Base-by-base conservation (phyloP, 2,113 vertebrate species). In the Pterocles gutturalis region DNA sequence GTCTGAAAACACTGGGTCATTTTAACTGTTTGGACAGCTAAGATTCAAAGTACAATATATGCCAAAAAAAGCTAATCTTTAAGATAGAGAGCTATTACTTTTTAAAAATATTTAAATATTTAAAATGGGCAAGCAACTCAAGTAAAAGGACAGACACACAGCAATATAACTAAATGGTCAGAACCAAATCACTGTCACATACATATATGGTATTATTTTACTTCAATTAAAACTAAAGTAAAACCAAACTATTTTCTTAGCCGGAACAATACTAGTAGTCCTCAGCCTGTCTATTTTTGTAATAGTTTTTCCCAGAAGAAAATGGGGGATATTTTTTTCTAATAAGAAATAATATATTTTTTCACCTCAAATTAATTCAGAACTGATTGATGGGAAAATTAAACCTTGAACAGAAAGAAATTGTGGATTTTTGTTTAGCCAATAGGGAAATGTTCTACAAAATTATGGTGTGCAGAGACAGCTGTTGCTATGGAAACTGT, bases 351-450 rank as follows among this genome's bases (percentile, higher is more conserved):
- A 88, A 67, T 75, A 31, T 7, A 88, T 88, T 86, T 58, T 89
- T 94, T 93, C 90, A 94, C 38, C 65, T 83, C 60, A 89, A 92
- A 94, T 96, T 94, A 95, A 93, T 95, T 95, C 94, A 96, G 75
- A 90, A 83, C 67, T 95, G 96, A 97, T 88, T 75, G 95, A 94
- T 89, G 48, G 48, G 85, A 95, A 93, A 96, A 96, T 90, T 89
- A 94, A 95, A 92, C 58, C 62, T 90, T 77, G 75, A 75, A 80
- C 67, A 92, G 79, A 96, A 94, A 83, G 85, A 33, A 94, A 87
- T 55, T 92, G 79, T 90, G 51, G 29, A 61, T 11, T 11, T 7
- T 58, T 43, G 41, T 66, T 66, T 18, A 86, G 67, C 90, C 96
- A 96, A 92, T 91, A 57, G 67, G 46, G 67, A 83, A 90, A 81